These are phyloP conservation scores for Phymatocera aterrima DNA, from an alignment of 2,888 invertebrate genomes.

Conservation along the genomic window DNA sequence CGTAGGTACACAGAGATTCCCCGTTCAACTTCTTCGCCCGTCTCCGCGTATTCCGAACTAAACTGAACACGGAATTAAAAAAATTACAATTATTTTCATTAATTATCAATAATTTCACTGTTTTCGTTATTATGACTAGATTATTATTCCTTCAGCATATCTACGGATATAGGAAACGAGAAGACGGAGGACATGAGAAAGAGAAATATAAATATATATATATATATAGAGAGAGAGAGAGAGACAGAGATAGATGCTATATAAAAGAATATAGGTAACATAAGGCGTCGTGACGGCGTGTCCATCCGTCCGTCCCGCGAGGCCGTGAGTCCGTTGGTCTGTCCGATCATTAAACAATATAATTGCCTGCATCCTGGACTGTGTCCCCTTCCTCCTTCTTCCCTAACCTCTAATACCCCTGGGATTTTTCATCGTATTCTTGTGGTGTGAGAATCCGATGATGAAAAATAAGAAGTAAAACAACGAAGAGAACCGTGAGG, in stretches of 20 bases:
- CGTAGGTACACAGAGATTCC: too few relatives aligned
- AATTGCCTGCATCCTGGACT: constrained; percentile 67
- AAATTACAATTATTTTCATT: too few relatives aligned
- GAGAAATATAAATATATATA: not conserved
- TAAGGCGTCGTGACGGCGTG: constrained; percentile 39
- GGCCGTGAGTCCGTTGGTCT: constrained; percentile 59
- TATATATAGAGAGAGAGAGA: not conserved
- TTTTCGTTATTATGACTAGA: too few relatives aligned
- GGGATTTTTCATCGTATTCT: constrained; percentile 27
- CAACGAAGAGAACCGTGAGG: not conserved
- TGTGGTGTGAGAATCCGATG: constrained; percentile 24
- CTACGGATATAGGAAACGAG: too few relatives aligned
- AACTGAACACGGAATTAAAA: too few relatives aligned
- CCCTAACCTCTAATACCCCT: not conserved
- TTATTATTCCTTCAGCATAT: too few relatives aligned
- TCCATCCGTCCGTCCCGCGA: constrained; percentile 41
- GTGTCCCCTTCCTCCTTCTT: not conserved
- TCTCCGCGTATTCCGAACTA: too few relatives aligned
- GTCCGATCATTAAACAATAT: constrained; percentile 69
- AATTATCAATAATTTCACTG: too few relatives aligned
- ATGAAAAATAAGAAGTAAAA: not conserved
- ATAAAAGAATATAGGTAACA: constrained; percentile 5
- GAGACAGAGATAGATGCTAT: not conserved
- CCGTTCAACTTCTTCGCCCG: too few relatives aligned
- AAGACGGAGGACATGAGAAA: too few relatives aligned